phyloP scores from a whole-genome alignment of 1,140 invertebrate genomes.

The Drosophila mojavensis region DNA sequence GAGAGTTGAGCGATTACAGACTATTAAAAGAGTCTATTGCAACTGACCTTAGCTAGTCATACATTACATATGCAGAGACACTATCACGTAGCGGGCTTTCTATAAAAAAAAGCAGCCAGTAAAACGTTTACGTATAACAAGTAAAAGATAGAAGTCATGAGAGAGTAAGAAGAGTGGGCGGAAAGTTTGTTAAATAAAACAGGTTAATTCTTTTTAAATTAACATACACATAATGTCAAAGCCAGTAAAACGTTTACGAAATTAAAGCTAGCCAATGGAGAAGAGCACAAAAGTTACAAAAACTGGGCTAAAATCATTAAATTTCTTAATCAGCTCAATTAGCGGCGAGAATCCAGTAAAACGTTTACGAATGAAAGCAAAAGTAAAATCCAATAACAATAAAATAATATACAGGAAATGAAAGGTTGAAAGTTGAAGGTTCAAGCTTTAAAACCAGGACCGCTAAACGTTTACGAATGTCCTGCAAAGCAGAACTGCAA shows the following conservation, averaged over 20 bases:
- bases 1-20: constrained; percentile 29
- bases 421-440: neutral
- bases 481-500: neutral
- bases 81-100: too few relatives aligned
- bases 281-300: neutral
- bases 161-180: neutral
- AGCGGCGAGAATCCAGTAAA: neutral
- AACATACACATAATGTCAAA: neutral
- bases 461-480: constrained; percentile 16
- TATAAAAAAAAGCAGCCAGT: neutral
- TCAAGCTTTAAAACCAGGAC: neutral
- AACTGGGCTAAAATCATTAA: neutral
- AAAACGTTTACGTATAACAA: constrained; percentile 1
- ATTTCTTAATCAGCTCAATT: neutral
- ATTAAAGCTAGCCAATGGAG: neutral
- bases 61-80: neutral
- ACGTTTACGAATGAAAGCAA: constrained; percentile 7
- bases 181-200: too few relatives aligned
- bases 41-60: neutral
- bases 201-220: too few relatives aligned
- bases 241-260: constrained; percentile 1
- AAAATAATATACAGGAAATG: neutral
- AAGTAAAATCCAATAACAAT: neutral
- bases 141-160: neutral
- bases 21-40: neutral